Conservation (phyloP, 2,113 vertebrate genomes). For the Potamarius usumacintae region DNA sequence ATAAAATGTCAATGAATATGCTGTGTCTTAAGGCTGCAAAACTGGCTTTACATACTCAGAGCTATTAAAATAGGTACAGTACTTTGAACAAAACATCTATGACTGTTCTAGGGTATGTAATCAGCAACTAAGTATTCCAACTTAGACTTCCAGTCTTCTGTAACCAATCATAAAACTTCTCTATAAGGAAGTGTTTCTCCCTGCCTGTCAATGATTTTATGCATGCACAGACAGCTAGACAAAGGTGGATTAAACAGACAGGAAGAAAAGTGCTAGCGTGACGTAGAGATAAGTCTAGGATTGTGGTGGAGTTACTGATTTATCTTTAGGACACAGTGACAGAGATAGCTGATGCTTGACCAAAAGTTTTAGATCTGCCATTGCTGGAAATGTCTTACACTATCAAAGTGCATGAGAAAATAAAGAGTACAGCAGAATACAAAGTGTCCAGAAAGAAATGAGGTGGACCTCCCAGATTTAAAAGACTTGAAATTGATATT, state of each 20-base stretch:
- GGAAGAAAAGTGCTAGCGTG: neutral
- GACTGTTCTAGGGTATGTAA: neutral
- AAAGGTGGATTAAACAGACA: neutral
- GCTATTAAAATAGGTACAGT: neutral
- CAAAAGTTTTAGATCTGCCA: neutral
- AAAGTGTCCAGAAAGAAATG: neutral
- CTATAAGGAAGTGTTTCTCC: neutral
- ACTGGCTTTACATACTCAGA: neutral
- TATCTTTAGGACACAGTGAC: neutral
- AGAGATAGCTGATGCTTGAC: neutral
- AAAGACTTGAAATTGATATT: neutral
- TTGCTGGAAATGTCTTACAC: neutral
- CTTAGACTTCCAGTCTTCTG: neutral
- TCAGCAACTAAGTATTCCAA: neutral
- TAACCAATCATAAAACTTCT: neutral
- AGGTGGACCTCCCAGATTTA: neutral
- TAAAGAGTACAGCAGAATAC: neutral
- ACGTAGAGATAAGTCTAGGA: neutral
- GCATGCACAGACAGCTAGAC: neutral
- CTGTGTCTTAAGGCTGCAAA: neutral
- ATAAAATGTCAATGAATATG: neutral
- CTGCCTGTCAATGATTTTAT: neutral
- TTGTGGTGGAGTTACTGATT: neutral
- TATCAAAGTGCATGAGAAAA: neutral
- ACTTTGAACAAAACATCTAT: neutral